phyloP scores from a whole-genome alignment of 2,888 invertebrate species.

The Eristalis pertinax region DNA sequence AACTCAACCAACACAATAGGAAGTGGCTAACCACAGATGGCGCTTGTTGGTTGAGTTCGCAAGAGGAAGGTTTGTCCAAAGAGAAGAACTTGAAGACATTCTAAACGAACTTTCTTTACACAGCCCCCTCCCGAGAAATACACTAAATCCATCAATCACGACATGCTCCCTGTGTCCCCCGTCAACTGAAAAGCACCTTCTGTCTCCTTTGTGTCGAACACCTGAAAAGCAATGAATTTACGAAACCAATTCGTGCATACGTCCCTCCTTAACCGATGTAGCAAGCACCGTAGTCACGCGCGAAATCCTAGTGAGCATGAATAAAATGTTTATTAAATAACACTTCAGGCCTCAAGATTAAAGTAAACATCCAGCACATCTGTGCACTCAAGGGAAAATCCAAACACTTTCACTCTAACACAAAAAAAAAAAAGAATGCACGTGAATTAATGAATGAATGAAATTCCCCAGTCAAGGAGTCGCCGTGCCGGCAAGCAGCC shows the following conservation, averaged over 20 bases:
- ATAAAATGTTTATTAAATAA: conserved; percentile 1
- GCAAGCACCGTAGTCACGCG: neutral
- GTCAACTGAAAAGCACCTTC: no score
- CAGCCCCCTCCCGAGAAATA: no score
- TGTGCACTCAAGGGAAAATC: neutral
- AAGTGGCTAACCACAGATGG: no score
- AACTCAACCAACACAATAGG: no score
- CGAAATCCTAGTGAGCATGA: neutral
- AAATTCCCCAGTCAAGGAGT: neutral
- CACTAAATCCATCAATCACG: no score
- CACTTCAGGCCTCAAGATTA: neutral
- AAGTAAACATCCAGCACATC: neutral
- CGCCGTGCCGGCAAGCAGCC: neutral
- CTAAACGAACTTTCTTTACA: no score
- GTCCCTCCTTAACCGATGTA: neutral
- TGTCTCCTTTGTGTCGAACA: neutral
- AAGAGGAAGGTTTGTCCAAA: no score
- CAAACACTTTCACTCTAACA: conserved; percentile 3
- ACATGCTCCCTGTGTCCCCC: neutral
- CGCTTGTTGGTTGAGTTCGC: no score
- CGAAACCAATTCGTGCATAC: neutral
- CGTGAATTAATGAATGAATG: conserved; percentile 4
- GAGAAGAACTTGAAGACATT: no score
- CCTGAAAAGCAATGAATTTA: neutral
- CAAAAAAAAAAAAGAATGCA: neutral